Percentiles rank a stretch among this genome's conserved stretches.
Conservation (phyloP, 2,797 vertebrate genomes). For the Sardinella longiceps region DNA sequence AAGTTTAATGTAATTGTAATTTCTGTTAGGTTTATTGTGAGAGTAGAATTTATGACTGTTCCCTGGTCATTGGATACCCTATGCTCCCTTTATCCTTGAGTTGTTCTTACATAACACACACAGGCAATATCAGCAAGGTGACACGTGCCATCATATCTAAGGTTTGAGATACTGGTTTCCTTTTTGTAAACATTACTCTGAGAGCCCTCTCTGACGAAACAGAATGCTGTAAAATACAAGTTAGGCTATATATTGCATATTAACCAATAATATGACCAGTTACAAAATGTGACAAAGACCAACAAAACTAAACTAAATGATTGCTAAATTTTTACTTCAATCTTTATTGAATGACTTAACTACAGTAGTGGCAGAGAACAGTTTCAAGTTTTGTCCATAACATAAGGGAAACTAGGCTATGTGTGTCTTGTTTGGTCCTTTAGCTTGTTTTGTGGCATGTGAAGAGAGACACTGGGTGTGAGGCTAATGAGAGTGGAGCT, state of each 20-base stretch:
- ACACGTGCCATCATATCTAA: not conserved
- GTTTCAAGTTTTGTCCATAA: not conserved
- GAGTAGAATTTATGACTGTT: not conserved
- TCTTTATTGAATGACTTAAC: not conserved
- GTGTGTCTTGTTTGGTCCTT: slow-evolving; percentile 42
- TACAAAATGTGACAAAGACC: not conserved
- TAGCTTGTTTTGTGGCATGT: slow-evolving; percentile 50
- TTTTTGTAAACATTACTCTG: not conserved
- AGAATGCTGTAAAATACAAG: not conserved
- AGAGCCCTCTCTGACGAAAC: not conserved
- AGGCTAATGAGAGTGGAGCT: slow-evolving; percentile 64
- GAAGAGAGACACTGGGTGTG: slow-evolving; percentile 56
- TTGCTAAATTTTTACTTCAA: too few relatives aligned
- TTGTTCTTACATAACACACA: not conserved
- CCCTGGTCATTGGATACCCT: not conserved
- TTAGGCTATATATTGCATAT: too few relatives aligned
- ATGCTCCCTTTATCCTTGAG: not conserved
- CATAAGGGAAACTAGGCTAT: not conserved
- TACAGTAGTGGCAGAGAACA: not conserved
- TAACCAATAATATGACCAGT: too few relatives aligned
- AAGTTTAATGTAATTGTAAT: too few relatives aligned
- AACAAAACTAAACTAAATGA: not conserved
- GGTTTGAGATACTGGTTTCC: not conserved
- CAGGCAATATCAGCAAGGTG: not conserved
- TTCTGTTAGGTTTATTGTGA: not conserved